phyloP scores from a whole-genome alignment of 2,113 vertebrate genomes.

The Dunckerocampus dactyliophorus region DNA sequence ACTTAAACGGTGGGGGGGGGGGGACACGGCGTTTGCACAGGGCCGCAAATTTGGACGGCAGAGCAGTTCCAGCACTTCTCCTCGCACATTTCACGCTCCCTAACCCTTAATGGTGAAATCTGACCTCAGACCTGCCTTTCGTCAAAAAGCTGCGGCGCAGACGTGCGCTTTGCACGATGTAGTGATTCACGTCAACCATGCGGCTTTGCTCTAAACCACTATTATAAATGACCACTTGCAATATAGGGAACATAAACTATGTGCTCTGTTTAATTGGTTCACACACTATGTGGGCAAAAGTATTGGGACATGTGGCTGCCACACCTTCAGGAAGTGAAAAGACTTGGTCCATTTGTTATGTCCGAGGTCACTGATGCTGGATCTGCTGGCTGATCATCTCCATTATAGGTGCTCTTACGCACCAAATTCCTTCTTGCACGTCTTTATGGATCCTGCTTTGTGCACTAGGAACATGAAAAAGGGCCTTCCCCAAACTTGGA shows the following conservation, averaged over 20 bases:
- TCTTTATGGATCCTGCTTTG: no score
- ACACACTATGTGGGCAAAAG: background rate
- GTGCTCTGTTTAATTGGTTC: background rate
- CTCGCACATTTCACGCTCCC: constrained; percentile 60
- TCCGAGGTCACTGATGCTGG: no score
- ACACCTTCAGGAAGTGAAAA: no score
- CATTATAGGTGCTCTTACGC: no score
- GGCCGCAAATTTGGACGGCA: constrained; percentile 50
- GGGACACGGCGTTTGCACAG: constrained; percentile 30
- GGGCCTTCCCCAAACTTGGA: no score
- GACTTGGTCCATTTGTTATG: no score
- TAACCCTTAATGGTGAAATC: constrained; percentile 59
- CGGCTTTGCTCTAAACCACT: background rate
- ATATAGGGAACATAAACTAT: background rate
- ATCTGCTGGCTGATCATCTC: no score
- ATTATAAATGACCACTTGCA: background rate
- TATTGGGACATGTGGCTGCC: background rate
- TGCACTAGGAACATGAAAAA: no score
- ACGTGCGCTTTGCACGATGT: background rate
- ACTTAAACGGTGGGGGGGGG: constrained; percentile 6
- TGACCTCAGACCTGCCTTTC: constrained; percentile 62
- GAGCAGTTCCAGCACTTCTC: constrained; percentile 51
- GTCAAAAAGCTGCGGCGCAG: constrained; percentile 50
- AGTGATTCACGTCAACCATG: background rate
- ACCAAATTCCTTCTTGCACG: no score